phyloP scores from a whole-genome alignment of 2,888 invertebrate genomes.

The Lepidochrysops patricia region DNA sequence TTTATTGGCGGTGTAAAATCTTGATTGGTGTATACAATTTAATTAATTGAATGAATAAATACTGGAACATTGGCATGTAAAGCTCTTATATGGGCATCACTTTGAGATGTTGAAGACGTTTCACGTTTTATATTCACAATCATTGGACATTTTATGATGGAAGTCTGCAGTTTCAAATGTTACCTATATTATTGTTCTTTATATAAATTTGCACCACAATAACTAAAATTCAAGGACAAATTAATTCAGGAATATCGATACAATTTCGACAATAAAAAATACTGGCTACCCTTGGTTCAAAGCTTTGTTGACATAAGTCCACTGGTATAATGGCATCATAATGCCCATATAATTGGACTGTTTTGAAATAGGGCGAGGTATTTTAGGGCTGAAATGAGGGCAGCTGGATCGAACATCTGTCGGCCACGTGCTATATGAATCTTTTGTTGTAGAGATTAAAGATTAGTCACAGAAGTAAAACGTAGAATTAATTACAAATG shows the following conservation, averaged over 20 bases:
- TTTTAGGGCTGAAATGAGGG: neutral
- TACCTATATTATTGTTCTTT: neutral
- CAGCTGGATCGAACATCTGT: conserved; percentile 44
- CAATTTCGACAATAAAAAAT: neutral
- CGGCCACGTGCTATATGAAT: conserved; percentile 43
- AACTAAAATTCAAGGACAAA: neutral
- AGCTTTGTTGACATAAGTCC: neutral
- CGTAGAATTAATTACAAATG: neutral
- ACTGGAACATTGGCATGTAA: too few species aligned
- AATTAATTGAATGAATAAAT: too few species aligned
- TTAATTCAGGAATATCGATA: neutral
- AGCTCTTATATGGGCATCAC: too few species aligned
- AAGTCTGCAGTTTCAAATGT: too few species aligned
- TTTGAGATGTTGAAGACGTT: too few species aligned
- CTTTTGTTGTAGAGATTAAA: conserved; percentile 10
- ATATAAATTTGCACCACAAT: neutral
- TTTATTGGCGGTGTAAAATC: neutral
- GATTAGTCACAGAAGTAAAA: neutral
- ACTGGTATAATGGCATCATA: neutral
- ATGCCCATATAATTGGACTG: neutral
- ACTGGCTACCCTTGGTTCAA: neutral
- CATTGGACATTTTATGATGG: too few species aligned
- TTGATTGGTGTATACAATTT: neutral
- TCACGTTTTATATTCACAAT: too few species aligned
- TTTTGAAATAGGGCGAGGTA: conserved; percentile 4